Evolutionary conservation across 1,140 invertebrate genomes (phyloP).

Genomic region (Globodera rostochiensis): DNA sequence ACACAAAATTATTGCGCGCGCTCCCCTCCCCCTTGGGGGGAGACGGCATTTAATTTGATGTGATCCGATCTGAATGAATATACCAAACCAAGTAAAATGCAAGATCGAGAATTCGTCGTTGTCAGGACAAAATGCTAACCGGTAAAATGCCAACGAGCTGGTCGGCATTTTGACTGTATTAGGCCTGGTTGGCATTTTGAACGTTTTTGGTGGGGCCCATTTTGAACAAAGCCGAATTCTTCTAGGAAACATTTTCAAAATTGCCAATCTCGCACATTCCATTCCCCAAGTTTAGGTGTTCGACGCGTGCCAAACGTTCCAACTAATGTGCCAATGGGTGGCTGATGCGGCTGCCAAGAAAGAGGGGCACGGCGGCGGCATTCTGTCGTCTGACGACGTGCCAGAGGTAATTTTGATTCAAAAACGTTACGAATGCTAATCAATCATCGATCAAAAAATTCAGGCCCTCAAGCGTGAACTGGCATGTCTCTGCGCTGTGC

Average conservation of each 20-base stretch:
- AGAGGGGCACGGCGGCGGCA: background rate
- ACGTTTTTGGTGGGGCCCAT: no score
- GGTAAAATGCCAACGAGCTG: no score
- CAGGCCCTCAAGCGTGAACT: background rate
- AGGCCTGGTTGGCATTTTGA: no score
- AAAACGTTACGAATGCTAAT: no score
- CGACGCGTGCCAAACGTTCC: constrained; percentile 42
- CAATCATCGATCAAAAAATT: background rate
- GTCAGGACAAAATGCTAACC: no score
- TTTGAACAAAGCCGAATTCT: no score
- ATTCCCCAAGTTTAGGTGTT: constrained; percentile 16
- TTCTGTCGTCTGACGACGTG: background rate
- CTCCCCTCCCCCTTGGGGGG: no score
- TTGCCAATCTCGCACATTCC: background rate
- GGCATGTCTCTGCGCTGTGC: constrained; percentile 14
- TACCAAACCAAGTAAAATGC: no score
- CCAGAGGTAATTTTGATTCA: background rate
- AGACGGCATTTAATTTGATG: no score
- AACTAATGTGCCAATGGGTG: constrained; percentile 36
- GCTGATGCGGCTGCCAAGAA: background rate
- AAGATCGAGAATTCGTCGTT: no score
- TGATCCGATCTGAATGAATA: no score
- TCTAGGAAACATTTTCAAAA: background rate
- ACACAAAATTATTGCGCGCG: background rate
- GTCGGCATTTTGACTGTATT: no score